Evolutionary conservation across 2,113 vertebrate genomes (phyloP).

Genomic region (Alouatta palliata): DNA sequence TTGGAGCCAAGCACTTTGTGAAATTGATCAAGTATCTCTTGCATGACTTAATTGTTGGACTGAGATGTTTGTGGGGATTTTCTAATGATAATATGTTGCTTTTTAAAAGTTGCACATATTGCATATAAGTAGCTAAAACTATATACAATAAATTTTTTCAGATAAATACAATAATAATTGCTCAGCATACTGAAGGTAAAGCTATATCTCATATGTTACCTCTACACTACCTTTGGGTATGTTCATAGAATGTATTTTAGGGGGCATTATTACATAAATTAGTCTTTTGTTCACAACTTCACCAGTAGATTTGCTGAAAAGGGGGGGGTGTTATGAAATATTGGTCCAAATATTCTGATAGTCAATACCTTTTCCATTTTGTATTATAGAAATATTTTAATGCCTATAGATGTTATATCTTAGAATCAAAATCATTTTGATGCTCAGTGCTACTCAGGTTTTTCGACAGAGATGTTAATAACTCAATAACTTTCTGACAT

Average conservation of each 20-base stretch:
- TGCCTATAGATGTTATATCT: background rate
- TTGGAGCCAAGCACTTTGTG: background rate
- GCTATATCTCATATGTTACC: background rate
- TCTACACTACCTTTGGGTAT: background rate
- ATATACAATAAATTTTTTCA: background rate
- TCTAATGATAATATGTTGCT: background rate
- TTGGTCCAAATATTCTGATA: background rate
- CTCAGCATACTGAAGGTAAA: background rate
- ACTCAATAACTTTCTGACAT: background rate
- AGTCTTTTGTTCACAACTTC: background rate
- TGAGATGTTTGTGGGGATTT: background rate
- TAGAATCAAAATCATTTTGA: background rate
- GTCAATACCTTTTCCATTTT: background rate
- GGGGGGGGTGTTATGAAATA: background rate
- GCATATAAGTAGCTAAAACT: background rate
- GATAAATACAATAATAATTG: background rate
- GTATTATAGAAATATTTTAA: background rate
- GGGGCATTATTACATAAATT: background rate
- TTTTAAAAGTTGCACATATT: constrained; percentile 14
- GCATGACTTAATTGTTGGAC: background rate
- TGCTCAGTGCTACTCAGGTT: background rate
- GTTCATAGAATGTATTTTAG: background rate
- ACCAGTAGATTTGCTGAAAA: background rate
- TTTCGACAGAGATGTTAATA: background rate
- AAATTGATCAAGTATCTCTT: background rate